A percentile compares a stretch with the other conserved stretches of the same genome.
phyloP scores from a whole-genome alignment of 1,140 invertebrate genomes.

The Gonatopus flavifemur region DNA sequence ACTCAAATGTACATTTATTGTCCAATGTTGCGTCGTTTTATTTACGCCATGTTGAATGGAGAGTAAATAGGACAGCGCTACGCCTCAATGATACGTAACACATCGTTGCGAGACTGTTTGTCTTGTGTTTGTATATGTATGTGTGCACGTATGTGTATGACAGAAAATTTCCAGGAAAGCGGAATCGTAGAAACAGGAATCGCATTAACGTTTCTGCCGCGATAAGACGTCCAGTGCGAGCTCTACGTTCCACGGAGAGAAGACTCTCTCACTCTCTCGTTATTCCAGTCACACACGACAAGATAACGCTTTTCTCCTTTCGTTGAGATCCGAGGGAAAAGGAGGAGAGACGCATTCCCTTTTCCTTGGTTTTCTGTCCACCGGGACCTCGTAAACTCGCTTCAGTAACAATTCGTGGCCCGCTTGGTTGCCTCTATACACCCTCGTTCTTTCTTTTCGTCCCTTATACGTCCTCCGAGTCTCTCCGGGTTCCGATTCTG shows the following conservation, averaged over 20 bases:
- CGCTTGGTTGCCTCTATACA: constrained; percentile 17
- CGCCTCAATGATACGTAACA: too few species aligned
- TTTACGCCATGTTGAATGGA: too few species aligned
- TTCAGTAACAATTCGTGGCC: constrained; percentile 36
- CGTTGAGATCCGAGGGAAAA: too few species aligned
- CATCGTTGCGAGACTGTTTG: too few species aligned
- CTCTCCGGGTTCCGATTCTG: background rate
- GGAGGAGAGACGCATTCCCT: constrained; percentile 26
- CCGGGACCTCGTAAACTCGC: constrained; percentile 41
- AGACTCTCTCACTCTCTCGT: too few species aligned
- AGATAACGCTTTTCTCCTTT: constrained; percentile 34
- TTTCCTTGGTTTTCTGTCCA: constrained; percentile 35
- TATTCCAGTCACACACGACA: constrained; percentile 43
- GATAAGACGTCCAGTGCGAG: constrained; percentile 26
- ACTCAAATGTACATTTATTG: too few species aligned
- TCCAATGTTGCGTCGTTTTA: too few species aligned
- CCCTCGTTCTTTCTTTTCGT: constrained; percentile 6
- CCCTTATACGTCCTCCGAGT: background rate
- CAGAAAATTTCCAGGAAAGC: too few species aligned
- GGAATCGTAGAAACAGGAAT: constrained; percentile 26
- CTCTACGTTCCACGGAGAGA: constrained; percentile 24
- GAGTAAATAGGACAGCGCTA: too few species aligned
- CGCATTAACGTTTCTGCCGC: constrained; percentile 30
- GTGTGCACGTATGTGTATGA: too few species aligned
- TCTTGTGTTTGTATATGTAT: too few species aligned